Base-by-base conservation (phyloP, 23 tunicate species). In the Oikopleura vanhoeffeni region DNA sequence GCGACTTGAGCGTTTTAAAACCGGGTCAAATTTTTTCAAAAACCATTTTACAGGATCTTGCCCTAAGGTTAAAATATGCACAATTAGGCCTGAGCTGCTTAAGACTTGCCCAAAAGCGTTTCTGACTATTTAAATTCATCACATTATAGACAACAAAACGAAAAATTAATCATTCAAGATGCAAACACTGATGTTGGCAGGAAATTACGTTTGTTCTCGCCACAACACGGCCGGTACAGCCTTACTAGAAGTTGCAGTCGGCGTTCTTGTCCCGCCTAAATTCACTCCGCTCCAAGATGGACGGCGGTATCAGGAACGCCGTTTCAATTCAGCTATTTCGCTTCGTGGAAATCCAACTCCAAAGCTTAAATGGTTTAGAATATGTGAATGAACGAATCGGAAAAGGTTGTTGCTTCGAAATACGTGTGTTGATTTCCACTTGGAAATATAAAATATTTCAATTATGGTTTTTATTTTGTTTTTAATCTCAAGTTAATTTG, bases 161-260 rank as follows among this genome's bases (percentile, higher is more conserved):
- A 88, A 34, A 85, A 88, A 30, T 64, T 91, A 27, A 57, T 91
- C 36, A 39, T 91, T 24, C 87, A 86, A 76, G 41, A 83, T 3
- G 97, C 96, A 0, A 71, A 36, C 1, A 40, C 39, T 13, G 71
- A 42, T 0, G 99, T 90, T 79, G 88, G 87, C 4, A n/a, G 99
- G 96, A 83, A 79, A 85, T 40, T 95, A 95, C 84, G 86, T 95
- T 18, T 95, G 99, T 67, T 1, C 83, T 32, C 96, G 96, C 3
- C 99, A 95, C 83, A 95, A 95, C 83, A 39, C 67, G 1, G 99
- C 97, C 8, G 99, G 97, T 2, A 86, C 87, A 0, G 91, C 88
- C 2, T 84, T 87, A 0, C 84, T 75, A 32, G 85, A 85, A 67
- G 85, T 87, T 38, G 79, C 27, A 33, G 38, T 71, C 35, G 2